These are phyloP conservation scores for Erannis defoliaria DNA, from an alignment of 2,888 invertebrate genomes.

Conservation along the genomic window DNA sequence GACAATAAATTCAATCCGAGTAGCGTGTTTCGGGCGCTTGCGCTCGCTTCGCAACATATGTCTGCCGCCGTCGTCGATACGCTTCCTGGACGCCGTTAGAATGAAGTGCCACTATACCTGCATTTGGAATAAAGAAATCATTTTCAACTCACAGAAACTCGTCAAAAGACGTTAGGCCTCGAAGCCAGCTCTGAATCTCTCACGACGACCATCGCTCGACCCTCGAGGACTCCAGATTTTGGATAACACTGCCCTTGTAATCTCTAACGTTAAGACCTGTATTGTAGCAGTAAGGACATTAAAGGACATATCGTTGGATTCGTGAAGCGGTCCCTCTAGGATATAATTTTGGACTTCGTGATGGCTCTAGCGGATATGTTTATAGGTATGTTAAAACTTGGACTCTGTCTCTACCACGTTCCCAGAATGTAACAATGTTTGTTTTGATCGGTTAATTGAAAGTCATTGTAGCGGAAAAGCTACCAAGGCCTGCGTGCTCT, in stretches of 20 bases:
- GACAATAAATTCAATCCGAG: slow-evolving; percentile 83
- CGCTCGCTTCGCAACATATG: slow-evolving; percentile 81
- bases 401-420: slow-evolving; percentile 43
- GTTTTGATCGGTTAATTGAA: slow-evolving; percentile 60
- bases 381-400: slow-evolving; percentile 76
- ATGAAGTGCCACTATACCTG: slow-evolving; percentile 93
- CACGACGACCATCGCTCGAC: slow-evolving; percentile 78
- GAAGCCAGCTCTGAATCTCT: slow-evolving; percentile 59
- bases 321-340: slow-evolving; percentile 55
- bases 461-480: slow-evolving; percentile 61
- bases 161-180: slow-evolving; percentile 95
- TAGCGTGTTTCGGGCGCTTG: slow-evolving; percentile 75
- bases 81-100: slow-evolving; percentile 82
- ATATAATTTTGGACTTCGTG: slow-evolving; percentile 63
- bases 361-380: slow-evolving; percentile 82
- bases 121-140: slow-evolving; percentile 97
- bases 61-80: slow-evolving; percentile 80
- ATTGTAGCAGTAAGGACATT: slow-evolving; percentile 73
- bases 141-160: slow-evolving; percentile 96
- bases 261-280: slow-evolving; percentile 64
- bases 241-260: slow-evolving; percentile 79
- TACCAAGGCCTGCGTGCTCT: slow-evolving; percentile 72
- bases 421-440: slow-evolving; percentile 52
- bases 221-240: slow-evolving; percentile 72
- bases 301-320: slow-evolving; percentile 62